Conservation (phyloP, 2,113 vertebrate species). For the Drymodes brunneopygia region DNA sequence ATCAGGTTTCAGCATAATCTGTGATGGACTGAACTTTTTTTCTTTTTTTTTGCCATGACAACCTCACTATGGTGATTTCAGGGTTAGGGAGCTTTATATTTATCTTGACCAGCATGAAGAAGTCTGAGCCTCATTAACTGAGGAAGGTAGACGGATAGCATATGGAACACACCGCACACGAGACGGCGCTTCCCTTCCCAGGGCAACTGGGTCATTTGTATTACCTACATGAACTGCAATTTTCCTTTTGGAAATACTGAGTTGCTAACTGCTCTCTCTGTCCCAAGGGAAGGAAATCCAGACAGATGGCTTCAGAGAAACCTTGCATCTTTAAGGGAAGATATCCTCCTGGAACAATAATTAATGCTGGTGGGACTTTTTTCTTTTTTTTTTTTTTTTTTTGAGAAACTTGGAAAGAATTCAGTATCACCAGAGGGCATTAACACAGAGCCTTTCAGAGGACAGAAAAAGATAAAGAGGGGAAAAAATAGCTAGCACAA, state of each 20-base stretch:
- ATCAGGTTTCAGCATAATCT: neutral
- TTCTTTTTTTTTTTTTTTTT: neutral
- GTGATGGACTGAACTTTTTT: neutral
- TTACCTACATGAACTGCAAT: neutral
- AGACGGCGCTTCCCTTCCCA: constrained; percentile 1
- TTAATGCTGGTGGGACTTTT: constrained; percentile 10
- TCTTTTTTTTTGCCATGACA: constrained; percentile 50
- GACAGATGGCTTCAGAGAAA: constrained; percentile 50
- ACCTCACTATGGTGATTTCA: constrained; percentile 24
- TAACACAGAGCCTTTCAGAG: constrained; percentile 36
- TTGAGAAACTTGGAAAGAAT: constrained; percentile 27
- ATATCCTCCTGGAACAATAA: constrained; percentile 46
- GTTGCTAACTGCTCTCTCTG: constrained; percentile 16
- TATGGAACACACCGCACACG: neutral
- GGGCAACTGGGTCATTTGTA: constrained; percentile 36
- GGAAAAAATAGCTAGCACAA: constrained; percentile 9
- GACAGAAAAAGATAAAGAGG: constrained; percentile 33
- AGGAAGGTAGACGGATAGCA: constrained; percentile 38
- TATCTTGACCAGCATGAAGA: constrained; percentile 34
- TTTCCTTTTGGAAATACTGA: constrained; percentile 35
- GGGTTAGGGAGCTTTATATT: constrained; percentile 29
- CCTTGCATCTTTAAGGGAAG: constrained; percentile 39
- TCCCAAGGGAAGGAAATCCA: neutral
- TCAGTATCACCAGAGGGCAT: constrained; percentile 51
- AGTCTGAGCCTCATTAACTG: constrained; percentile 46